Conservation (phyloP, 2,797 vertebrate genomes). For the Sebastiscus albofasciatus region DNA sequence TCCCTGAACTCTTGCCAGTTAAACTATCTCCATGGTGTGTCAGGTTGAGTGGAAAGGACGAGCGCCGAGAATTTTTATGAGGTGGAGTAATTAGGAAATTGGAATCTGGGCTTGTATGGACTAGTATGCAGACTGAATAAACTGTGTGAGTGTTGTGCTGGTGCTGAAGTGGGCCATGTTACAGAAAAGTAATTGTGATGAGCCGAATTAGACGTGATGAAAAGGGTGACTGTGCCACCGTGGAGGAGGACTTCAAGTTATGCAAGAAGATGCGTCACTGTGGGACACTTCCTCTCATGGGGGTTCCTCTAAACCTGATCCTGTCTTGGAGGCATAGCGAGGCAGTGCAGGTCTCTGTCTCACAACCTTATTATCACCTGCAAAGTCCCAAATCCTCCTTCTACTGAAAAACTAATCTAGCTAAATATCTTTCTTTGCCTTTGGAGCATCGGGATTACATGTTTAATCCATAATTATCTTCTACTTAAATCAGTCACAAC, state of each 20-base stretch:
- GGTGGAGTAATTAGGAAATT: slow-evolving; percentile 55
- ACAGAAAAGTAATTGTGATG: slow-evolving; percentile 28
- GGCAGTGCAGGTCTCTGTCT: slow-evolving; percentile 27
- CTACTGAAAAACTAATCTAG: slow-evolving; percentile 54
- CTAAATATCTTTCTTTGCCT: slow-evolving; percentile 55
- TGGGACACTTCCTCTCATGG: slow-evolving; percentile 18
- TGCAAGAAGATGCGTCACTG: slow-evolving; percentile 12
- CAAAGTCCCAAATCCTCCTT: slow-evolving; percentile 42
- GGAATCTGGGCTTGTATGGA: slow-evolving; percentile 35
- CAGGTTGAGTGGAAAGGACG: slow-evolving; percentile 46
- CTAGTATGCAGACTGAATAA: slow-evolving; percentile 24
- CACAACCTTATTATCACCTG: slow-evolving; percentile 50
- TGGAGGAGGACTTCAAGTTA: slow-evolving; percentile 34
- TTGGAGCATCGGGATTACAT: slow-evolving; percentile 69
- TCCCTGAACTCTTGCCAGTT: slow-evolving; percentile 50
- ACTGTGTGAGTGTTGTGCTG: slow-evolving; percentile 10
- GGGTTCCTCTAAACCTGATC: slow-evolving; percentile 26
- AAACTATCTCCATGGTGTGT: slow-evolving; percentile 53
- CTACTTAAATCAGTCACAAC: slow-evolving; percentile 72
- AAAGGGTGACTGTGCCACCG: slow-evolving; percentile 9
- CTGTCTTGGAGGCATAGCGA: slow-evolving; percentile 33
- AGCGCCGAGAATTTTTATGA: slow-evolving; percentile 48
- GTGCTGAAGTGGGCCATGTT: slow-evolving; percentile 7
- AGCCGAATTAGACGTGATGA: slow-evolving; percentile 26
- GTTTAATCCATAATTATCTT: slow-evolving; percentile 72